phyloP scores from a whole-genome alignment of 2,113 vertebrate genomes.

The Serilophus lunatus region DNA sequence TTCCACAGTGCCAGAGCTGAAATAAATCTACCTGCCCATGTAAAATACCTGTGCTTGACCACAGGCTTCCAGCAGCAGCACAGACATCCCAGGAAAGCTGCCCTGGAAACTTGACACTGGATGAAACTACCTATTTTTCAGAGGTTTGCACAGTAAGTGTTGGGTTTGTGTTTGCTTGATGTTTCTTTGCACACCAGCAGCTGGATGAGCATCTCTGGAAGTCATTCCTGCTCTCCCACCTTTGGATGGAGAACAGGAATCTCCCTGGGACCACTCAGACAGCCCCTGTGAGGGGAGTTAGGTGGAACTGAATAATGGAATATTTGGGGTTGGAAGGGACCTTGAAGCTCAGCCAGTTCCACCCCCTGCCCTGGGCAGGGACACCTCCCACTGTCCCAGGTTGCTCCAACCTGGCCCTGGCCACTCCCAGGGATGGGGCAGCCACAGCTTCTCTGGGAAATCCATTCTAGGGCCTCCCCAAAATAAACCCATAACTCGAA shows the following conservation, averaged over 20 bases:
- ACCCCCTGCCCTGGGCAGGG: background rate
- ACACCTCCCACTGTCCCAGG: background rate
- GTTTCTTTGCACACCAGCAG: background rate
- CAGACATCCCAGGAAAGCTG: background rate
- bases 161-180: background rate
- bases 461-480: background rate
- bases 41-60: background rate
- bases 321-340: background rate
- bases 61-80: background rate
- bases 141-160: background rate
- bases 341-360: background rate
- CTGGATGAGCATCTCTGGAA: fast-evolving
- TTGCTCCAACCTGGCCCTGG: fast-evolving
- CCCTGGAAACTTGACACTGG: background rate
- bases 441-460: background rate
- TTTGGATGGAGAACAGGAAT: background rate
- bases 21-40: background rate
- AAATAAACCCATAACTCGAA: background rate
- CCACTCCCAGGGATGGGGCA: background rate
- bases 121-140: background rate
- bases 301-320: background rate
- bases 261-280: background rate
- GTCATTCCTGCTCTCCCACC: background rate
- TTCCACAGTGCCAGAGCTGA: background rate
- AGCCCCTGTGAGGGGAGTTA: fast-evolving